Conservation (phyloP, 2,113 vertebrate genomes). For the Cinclus cinclus region DNA sequence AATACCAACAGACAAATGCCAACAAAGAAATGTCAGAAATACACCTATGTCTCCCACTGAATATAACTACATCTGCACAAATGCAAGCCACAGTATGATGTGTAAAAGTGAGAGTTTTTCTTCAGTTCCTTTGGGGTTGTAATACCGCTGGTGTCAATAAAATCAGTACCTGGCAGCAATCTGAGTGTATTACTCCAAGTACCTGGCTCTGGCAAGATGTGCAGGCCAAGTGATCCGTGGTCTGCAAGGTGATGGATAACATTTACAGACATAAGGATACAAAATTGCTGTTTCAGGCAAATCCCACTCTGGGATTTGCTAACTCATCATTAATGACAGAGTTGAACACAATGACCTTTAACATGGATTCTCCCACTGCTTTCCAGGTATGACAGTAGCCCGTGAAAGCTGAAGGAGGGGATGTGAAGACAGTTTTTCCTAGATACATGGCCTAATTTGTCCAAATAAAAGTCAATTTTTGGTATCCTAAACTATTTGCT, state of each 20-base stretch:
- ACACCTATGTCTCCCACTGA: neutral
- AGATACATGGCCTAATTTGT: neutral
- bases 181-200: neutral
- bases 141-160: neutral
- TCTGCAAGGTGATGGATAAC: neutral
- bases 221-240: neutral
- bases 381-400: neutral
- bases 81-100: neutral
- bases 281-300: neutral
- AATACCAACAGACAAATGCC: slow-evolving; percentile 54
- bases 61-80: slow-evolving; percentile 13
- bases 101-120: neutral
- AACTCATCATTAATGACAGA: accelerated
- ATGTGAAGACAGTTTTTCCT: neutral
- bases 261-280: neutral
- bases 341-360: neutral
- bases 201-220: neutral
- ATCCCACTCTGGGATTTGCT: neutral
- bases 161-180: neutral
- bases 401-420: neutral
- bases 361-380: neutral
- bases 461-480: neutral
- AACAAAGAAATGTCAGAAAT: slow-evolving; percentile 55
- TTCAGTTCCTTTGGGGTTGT: neutral
- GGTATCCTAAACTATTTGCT: neutral